Conservation (phyloP, 2,797 vertebrate species). For the Thaleichthys pacificus region DNA sequence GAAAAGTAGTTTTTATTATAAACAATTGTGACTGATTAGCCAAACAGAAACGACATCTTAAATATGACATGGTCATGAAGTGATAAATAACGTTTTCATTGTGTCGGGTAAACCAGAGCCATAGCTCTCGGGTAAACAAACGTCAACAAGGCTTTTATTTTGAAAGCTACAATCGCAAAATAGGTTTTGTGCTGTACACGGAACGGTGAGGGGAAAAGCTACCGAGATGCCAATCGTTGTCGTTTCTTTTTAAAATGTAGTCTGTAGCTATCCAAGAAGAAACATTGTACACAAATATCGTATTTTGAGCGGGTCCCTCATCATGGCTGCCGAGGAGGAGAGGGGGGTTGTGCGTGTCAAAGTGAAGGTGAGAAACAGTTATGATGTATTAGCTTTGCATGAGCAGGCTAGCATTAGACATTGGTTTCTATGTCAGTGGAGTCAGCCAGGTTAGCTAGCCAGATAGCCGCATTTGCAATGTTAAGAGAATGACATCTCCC, state of each 20-base stretch:
- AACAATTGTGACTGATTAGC: too few species aligned
- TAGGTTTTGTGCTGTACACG: slow-evolving; percentile 17
- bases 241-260: slow-evolving; percentile 40
- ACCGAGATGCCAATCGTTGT: slow-evolving; percentile 10
- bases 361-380: slow-evolving; percentile 73
- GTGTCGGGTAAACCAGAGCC: too few species aligned
- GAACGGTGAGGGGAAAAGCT: slow-evolving; percentile 21
- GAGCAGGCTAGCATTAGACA: background rate
- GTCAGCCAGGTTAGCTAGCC: too few species aligned
- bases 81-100: too few species aligned
- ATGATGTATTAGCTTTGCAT: background rate
- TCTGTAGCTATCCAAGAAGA: slow-evolving; percentile 38
- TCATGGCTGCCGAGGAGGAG: slow-evolving; percentile 80
- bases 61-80: too few species aligned
- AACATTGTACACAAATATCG: slow-evolving; percentile 21
- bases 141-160: slow-evolving; percentile 42
- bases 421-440: too few species aligned
- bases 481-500: too few species aligned
- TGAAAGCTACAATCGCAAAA: slow-evolving; percentile 27
- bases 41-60: too few species aligned
- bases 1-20: too few species aligned
- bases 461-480: background rate
- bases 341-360: slow-evolving; percentile 80
- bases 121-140: background rate
- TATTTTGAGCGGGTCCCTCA: slow-evolving; percentile 42